These are phyloP conservation scores for Antennarius maculatus DNA, from an alignment of 2,797 vertebrate genomes.

Conservation along the genomic window DNA sequence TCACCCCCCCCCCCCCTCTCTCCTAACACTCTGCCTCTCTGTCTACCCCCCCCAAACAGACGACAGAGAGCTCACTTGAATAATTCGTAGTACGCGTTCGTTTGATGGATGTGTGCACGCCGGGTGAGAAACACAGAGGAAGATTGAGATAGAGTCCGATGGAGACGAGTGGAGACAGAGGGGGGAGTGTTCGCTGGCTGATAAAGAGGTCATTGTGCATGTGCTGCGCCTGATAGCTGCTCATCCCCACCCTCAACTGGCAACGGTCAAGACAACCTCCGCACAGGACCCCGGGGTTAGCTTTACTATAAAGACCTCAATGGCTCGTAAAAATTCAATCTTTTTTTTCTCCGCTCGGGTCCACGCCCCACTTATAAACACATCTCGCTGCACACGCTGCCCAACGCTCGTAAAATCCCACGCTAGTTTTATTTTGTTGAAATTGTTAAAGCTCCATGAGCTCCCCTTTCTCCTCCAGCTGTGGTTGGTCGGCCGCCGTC, in stretches of 20 bases:
- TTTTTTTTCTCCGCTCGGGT: conserved; percentile 35
- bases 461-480: conserved; percentile 38
- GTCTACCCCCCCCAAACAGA: conserved; percentile 62
- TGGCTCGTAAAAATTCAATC: conserved; percentile 66
- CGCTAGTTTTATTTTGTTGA: conserved; percentile 60
- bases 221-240: conserved; percentile 61
- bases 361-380: conserved; percentile 73
- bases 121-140: conserved; percentile 50
- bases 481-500: conserved; percentile 29
- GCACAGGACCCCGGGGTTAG: conserved; percentile 63
- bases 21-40: conserved; percentile 71
- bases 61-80: conserved; percentile 69
- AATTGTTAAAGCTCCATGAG: conserved; percentile 56
- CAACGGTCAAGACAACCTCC: conserved; percentile 56
- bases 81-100: conserved; percentile 53
- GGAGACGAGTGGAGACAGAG: conserved; percentile 57
- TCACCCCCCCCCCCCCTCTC: conserved; percentile 64
- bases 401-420: conserved; percentile 52
- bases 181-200: conserved; percentile 67
- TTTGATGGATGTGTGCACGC: conserved; percentile 59
- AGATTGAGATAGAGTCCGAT: conserved; percentile 59
- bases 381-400: conserved; percentile 44
- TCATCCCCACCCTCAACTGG: conserved; percentile 69
- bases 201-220: conserved; percentile 80
- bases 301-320: conserved; percentile 68